Evolutionary conservation across 2,797 vertebrate species (phyloP), one percentile per base, ranked within the genome.

Genomic region (Notolepis coatsorum): DNA sequence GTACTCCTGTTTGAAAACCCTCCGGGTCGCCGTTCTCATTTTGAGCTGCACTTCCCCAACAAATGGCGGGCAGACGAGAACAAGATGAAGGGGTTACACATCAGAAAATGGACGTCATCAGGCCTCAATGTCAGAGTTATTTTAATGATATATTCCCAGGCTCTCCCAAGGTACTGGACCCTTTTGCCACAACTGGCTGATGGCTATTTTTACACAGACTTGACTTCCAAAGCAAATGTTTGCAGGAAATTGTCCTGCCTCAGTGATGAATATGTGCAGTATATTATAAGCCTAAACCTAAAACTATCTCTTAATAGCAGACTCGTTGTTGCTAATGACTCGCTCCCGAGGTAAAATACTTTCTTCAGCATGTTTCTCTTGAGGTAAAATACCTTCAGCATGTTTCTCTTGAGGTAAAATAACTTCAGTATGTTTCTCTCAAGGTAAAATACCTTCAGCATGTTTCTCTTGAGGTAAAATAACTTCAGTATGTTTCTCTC

Each of bases 11-110:
- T 81, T 75, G 70, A 91, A 90, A 77, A 92, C 80, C 79, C 68
- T 72, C 79, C 28, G 61, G 77, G 71, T 71, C 77, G n/a, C 82
- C 82, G 56, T 82, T 84, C 84, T 80, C 76, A 68, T 88, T 84
- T 82, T 69, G 85, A 88, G 84, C 80, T 73, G 81, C 77, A 85
- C 88, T 90, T 91, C 88, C 87, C 79, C 69, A 88, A 90, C 91
- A 92, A 92, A 91, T 91, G 91, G 86, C 69, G 85, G 89, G 89
- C 91, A 83, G 89, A 82, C 82, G 82, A 88, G 89, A 89, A 89
- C 85, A 90, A 92, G 87, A 90, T 77, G 80, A 84, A 87, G 87
- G 88, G 82, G 84, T 89, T n/a, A n/a, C n/a, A 88, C 82, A 84
- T 85, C 86, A 84, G 81, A 89, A 88, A 88, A 88, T 73, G 80